Evolutionary conservation across 2,797 vertebrate genomes (phyloP).

Genomic region (Danio jaintianensis): DNA sequence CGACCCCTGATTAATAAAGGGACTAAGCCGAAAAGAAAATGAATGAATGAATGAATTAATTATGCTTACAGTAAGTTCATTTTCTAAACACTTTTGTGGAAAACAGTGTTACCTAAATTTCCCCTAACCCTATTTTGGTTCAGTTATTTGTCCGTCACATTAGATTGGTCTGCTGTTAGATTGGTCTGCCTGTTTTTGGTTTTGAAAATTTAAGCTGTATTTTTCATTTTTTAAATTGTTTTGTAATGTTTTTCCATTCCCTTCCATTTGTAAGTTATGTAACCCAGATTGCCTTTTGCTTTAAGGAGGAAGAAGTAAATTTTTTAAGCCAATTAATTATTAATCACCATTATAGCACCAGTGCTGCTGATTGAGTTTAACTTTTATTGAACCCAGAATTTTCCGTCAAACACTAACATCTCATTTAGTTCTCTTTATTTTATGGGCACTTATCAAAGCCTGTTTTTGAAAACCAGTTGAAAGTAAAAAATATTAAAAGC

Average conservation of each 20-base stretch:
- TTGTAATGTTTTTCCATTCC: not conserved
- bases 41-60: too few relatives aligned
- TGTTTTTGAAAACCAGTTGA: constrained; percentile 26
- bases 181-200: not conserved
- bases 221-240: too few relatives aligned
- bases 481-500: constrained; percentile 5
- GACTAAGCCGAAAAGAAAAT: too few relatives aligned
- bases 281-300: not conserved
- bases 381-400: not conserved
- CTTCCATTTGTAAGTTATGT: not conserved
- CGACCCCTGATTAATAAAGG: too few relatives aligned
- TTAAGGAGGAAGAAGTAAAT: not conserved
- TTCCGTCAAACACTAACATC: not conserved
- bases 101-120: too few relatives aligned
- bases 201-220: not conserved
- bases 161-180: too few relatives aligned
- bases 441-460: constrained; percentile 8
- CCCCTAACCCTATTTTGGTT: too few relatives aligned
- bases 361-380: not conserved
- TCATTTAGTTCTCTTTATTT: constrained; percentile 2
- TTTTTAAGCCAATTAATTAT: not conserved
- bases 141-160: too few relatives aligned
- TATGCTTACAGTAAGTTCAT: too few relatives aligned
- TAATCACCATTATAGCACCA: constrained; percentile 1
- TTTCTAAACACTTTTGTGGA: too few relatives aligned